Evolutionary conservation across 92 coral and sea anemone genomes (phyloP), one percentile per base, ranked within the genome.

Genomic region (Galaxea fascicularis): DNA sequence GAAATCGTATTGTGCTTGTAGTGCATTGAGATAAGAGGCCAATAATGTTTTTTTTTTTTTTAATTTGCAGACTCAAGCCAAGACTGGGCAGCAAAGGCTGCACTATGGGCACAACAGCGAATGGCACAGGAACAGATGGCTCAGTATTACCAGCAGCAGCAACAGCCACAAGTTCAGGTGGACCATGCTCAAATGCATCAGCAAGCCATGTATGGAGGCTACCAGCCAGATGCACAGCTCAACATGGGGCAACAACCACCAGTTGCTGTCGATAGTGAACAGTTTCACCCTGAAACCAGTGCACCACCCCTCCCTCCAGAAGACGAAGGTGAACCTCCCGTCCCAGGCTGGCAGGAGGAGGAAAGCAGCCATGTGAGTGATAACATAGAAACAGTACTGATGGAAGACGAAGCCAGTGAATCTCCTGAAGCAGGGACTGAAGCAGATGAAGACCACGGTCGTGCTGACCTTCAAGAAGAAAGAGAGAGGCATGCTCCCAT

Each of bases 41-140:
- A 53, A 49, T 11, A 57, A 57, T 5, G 0, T 20, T 20, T 57
- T 0, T 3, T 26, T 65, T 26, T 72, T 82, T 79, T 25, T 90
- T 77, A 57, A 20, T 20, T 58, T 62, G 1, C 73, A 96, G 98
- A 93, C 76, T 68, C 98, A 18, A 95, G 93, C 63, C 93, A 95
- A 76, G 92, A 95, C 79, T 96, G 98, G 98, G 98, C 98, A 26
- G 94, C 98, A 16, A 85, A 92, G 70, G 98, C 98, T 41, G 98
- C 98, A 65, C 47, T 96, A 58, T 96, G 98, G 98, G 98, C 98
- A 3, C 98, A 96, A 69, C 98, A 96, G 62, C 79, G 98, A 72
- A 90, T 87, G 72, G 98, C 93, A 22, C 96, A 96, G 78, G 96
- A 92, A 51, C 96, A 96, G 69, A 86, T 89, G 88, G 83, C 91